Evolutionary conservation across 2,113 vertebrate genomes (phyloP).

Genomic region (Podarcis raffonei): DNA sequence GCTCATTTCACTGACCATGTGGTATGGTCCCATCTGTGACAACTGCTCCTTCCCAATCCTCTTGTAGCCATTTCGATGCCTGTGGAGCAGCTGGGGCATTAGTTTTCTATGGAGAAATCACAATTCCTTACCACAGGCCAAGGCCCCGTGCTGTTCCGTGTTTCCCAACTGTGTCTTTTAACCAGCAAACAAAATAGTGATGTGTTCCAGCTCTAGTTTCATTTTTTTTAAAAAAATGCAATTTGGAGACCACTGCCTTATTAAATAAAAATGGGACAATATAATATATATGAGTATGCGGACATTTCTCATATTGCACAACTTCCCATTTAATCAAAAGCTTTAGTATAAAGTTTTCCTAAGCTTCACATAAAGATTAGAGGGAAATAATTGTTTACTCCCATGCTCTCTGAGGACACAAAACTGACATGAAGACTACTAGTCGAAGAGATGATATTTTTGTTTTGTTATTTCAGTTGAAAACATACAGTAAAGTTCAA

Average conservation of each 20-base stretch:
- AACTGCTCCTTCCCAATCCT: conserved; percentile 58
- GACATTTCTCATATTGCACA: conserved; percentile 44
- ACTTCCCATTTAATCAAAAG: conserved; percentile 53
- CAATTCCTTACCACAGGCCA: conserved; percentile 60
- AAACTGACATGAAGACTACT: neutral
- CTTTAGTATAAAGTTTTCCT: conserved; percentile 21
- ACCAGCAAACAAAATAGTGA: conserved; percentile 65
- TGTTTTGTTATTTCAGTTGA: conserved; percentile 11
- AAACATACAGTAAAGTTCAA: neutral
- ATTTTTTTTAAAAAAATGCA: conserved; percentile 63
- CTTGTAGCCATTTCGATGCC: conserved; percentile 68
- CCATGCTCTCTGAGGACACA: conserved; percentile 1
- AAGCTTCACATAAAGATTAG: no score
- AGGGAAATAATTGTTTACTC: neutral
- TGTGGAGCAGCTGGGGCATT: conserved; percentile 74
- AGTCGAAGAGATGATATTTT: neutral
- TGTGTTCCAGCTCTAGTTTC: conserved; percentile 70
- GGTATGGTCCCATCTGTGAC: conserved; percentile 71
- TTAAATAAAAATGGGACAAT: conserved; percentile 67
- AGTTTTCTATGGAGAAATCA: conserved; percentile 70
- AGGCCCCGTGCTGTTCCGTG: conserved; percentile 68
- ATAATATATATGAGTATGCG: conserved; percentile 41
- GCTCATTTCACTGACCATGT: conserved; percentile 74
- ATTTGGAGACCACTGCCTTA: conserved; percentile 59
- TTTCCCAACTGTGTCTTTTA: conserved; percentile 72